phyloP scores from a whole-genome alignment of 64 coral and sea anemone genomes.

The Orbicella faveolata region DNA sequence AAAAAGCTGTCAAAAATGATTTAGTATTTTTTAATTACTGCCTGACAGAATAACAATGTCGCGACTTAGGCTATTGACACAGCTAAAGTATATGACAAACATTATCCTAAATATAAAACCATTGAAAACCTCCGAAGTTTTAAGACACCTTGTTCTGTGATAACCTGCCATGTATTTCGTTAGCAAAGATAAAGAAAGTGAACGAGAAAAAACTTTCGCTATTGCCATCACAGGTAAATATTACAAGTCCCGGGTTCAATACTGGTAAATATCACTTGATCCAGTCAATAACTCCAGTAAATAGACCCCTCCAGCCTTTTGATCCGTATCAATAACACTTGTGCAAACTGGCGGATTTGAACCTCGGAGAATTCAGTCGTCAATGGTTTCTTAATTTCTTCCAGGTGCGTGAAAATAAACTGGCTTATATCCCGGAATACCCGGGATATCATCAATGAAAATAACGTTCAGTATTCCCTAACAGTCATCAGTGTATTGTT shows the following conservation, averaged over 20 bases:
- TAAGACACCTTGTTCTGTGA: background rate
- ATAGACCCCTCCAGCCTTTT: constrained; percentile 10
- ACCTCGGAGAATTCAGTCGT: background rate
- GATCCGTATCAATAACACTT: background rate
- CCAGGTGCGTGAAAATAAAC: constrained; percentile 7
- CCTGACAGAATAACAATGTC: background rate
- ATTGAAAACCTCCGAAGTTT: background rate
- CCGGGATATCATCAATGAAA: background rate
- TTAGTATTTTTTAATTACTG: constrained; percentile 21
- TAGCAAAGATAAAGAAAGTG: background rate
- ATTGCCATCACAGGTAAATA: background rate
- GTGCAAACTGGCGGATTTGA: background rate
- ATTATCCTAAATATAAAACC: background rate
- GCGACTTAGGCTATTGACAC: background rate
- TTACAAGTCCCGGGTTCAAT: background rate
- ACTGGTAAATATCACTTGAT: constrained; percentile 20
- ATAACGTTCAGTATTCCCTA: background rate
- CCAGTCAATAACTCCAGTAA: constrained; percentile 24
- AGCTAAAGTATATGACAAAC: background rate
- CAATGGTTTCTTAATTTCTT: constrained; percentile 11
- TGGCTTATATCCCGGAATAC: background rate
- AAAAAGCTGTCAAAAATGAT: constrained; percentile 4
- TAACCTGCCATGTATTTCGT: background rate
- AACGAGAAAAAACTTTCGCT: background rate
- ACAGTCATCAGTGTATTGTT: background rate